A percentile compares a stretch with the other conserved stretches of the same genome.
phyloP scores from a whole-genome alignment of 2,113 vertebrate genomes.

The Leptosomus discolor region DNA sequence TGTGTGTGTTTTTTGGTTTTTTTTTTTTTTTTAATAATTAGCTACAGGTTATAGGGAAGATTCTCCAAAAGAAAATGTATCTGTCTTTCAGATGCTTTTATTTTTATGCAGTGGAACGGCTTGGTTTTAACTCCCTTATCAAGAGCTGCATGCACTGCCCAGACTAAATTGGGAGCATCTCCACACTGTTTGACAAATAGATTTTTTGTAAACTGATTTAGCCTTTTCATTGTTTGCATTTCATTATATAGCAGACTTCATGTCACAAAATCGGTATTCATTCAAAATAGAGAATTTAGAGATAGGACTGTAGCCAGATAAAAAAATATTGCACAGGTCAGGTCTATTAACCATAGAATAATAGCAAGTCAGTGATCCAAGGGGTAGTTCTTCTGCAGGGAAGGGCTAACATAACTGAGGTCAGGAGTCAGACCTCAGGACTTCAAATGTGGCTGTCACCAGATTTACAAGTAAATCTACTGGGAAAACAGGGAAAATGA shows the following conservation, averaged over 20 bases:
- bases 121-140: conserved; percentile 75
- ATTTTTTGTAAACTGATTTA: conserved; percentile 80
- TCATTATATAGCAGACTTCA: conserved; percentile 74
- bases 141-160: conserved; percentile 60
- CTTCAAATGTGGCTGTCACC: conserved; percentile 30
- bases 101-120: conserved; percentile 61
- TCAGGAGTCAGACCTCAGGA: conserved; percentile 63
- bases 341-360: conserved; percentile 75
- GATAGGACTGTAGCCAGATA: conserved; percentile 69
- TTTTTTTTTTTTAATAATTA: conserved; percentile 48
- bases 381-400: conserved; percentile 50
- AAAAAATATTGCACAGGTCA: conserved; percentile 72
- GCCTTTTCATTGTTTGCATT: conserved; percentile 79
- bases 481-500: conserved; percentile 52
- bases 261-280: conserved; percentile 79
- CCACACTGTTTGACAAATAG: conserved; percentile 77
- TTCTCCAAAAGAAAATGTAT: conserved; percentile 52
- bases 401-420: conserved; percentile 60
- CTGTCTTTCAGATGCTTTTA: conserved; percentile 52
- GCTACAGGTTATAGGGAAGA: conserved; percentile 65
- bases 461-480: conserved; percentile 65
- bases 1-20: neutral
- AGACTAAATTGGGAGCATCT: conserved; percentile 72
- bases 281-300: conserved; percentile 77
- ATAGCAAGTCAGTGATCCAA: conserved; percentile 70